Evolutionary conservation across 2,888 invertebrate species (phyloP).

Genomic region (Athalia circularis): DNA sequence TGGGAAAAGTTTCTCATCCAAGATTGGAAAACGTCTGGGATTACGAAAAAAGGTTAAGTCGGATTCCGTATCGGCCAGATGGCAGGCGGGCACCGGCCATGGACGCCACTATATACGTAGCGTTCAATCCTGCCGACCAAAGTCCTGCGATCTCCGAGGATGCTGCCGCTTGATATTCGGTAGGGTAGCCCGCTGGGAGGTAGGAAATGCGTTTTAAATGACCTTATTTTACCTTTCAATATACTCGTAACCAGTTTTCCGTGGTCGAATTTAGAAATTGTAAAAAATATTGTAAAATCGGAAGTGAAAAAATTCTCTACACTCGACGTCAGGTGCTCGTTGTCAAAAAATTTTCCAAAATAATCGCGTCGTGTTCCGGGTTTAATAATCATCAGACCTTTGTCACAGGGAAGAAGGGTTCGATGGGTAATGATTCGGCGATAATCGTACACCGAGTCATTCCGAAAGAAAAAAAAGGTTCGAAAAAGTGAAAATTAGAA

Average conservation of each 20-base stretch:
- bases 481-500: not conserved
- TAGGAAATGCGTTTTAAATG: too few relatives aligned
- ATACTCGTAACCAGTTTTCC: too few relatives aligned
- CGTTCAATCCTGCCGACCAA: not conserved
- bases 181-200: too few relatives aligned
- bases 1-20: constrained; percentile 56
- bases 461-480: not conserved
- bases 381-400: too few relatives aligned
- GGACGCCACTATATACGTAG: not conserved
- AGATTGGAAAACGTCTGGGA: constrained; percentile 67
- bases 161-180: not conserved
- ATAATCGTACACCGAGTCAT: constrained; percentile 11
- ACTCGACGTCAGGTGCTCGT: too few relatives aligned
- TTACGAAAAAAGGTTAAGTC: constrained; percentile 65
- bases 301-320: too few relatives aligned
- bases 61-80: constrained; percentile 70
- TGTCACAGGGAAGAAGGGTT: not conserved
- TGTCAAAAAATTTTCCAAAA: too few relatives aligned
- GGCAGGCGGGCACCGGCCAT: constrained; percentile 62
- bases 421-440: not conserved
- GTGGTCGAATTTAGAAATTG: too few relatives aligned
- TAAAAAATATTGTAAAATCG: too few relatives aligned
- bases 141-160: not conserved
- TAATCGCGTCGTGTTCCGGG: too few relatives aligned
- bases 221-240: too few relatives aligned